These are phyloP conservation scores for Neosilurus hyrtlii DNA, from an alignment of 2,797 vertebrate species.

Conservation along the genomic window DNA sequence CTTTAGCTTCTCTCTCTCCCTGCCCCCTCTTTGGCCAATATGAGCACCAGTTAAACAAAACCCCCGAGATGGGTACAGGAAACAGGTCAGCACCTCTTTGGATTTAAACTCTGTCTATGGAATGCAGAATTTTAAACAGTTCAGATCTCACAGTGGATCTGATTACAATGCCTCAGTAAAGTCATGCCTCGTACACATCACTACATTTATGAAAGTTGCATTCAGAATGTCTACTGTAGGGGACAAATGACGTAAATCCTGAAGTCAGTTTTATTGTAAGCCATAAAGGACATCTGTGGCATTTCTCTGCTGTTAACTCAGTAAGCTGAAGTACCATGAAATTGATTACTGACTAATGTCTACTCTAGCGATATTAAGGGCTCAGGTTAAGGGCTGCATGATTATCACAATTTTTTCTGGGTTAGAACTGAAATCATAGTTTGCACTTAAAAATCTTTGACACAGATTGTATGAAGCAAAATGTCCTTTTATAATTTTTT, in stretches of 20 bases:
- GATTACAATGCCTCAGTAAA: slow-evolving; percentile 45
- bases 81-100: slow-evolving; percentile 63
- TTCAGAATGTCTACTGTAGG: slow-evolving; percentile 9
- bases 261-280: background rate
- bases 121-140: slow-evolving; percentile 42
- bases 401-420: background rate
- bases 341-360: background rate
- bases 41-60: slow-evolving; percentile 80
- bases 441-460: background rate
- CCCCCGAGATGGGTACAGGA: slow-evolving; percentile 83
- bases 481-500: background rate
- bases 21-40: slow-evolving; percentile 55
- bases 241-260: slow-evolving; percentile 23
- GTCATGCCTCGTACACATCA: slow-evolving; percentile 4
- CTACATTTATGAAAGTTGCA: slow-evolving; percentile 24
- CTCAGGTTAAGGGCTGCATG: background rate
- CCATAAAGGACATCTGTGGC: slow-evolving; percentile 1
- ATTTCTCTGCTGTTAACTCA: slow-evolving; percentile 9
- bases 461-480: background rate
- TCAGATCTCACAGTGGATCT: slow-evolving; percentile 59
- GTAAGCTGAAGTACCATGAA: background rate
- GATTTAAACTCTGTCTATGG: slow-evolving; percentile 27
- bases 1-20: background rate
- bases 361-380: background rate
- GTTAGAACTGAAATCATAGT: background rate